Percentiles rank a stretch among this genome's conserved stretches.
Evolutionary conservation across 2,888 invertebrate species (phyloP).

Genomic region (Eremobia ochroleuca): DNA sequence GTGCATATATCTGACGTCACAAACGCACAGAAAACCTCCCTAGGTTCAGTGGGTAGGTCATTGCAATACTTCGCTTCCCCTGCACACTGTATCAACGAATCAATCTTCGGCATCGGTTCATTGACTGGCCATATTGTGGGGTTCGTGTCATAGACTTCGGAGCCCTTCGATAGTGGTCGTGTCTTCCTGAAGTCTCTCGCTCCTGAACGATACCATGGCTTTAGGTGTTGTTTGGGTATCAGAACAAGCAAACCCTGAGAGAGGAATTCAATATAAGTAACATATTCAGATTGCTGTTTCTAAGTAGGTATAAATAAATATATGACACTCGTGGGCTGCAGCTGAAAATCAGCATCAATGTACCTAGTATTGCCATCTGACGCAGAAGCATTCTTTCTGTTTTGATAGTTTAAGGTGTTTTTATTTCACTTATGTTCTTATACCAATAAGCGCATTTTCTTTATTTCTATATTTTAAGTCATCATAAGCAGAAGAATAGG

Average conservation of each 20-base stretch:
- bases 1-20: conserved; percentile 89
- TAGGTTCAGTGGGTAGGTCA: conserved; percentile 90
- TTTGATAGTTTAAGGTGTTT: not conserved
- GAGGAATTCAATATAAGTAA: not conserved
- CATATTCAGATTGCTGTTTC: not conserved
- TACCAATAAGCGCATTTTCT: not conserved
- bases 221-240: conserved; percentile 85
- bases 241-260: conserved; percentile 89
- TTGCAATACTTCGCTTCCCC: conserved; percentile 93
- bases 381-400: not conserved
- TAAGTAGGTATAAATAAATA: not conserved
- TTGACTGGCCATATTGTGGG: conserved; percentile 92
- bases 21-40: conserved; percentile 93
- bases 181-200: conserved; percentile 84
- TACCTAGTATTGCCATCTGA: not conserved
- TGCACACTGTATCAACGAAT: conserved; percentile 91
- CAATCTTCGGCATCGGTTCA: conserved; percentile 92
- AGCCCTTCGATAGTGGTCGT: conserved; percentile 91
- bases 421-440: not conserved
- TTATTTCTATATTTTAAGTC: not conserved
- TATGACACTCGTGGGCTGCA: not conserved
- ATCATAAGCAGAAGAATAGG: not conserved
- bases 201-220: conserved; percentile 89
- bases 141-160: conserved; percentile 92
- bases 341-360: not conserved